phyloP scores from a whole-genome alignment of 1,140 invertebrate species.

The Euwallacea similis region DNA sequence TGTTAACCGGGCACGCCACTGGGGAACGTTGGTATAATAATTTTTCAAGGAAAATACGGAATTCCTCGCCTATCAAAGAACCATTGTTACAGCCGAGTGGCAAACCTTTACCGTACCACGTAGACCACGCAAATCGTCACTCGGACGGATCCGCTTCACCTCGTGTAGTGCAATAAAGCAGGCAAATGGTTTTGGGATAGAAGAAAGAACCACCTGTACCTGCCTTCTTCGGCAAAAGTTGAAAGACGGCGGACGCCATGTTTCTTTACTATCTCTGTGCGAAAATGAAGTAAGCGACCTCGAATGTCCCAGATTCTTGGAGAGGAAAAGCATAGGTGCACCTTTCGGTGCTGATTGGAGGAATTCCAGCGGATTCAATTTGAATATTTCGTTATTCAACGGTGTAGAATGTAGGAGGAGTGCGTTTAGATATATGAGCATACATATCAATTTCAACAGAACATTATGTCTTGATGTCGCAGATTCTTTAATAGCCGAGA shows the following conservation, averaged over 20 bases:
- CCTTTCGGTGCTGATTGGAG: slow-evolving; percentile 24
- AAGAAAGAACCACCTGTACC: too few relatives aligned
- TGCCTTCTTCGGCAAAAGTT: too few relatives aligned
- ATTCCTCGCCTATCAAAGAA: slow-evolving; percentile 13
- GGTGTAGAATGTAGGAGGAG: not conserved
- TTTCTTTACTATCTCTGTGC: slow-evolving; percentile 17
- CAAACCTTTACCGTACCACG: slow-evolving; percentile 20
- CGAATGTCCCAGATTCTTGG: slow-evolving; percentile 33
- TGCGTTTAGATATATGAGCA: not conserved
- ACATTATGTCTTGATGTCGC: too few relatives aligned
- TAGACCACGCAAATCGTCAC: not conserved
- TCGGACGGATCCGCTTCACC: not conserved
- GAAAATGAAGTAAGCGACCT: slow-evolving; percentile 27
- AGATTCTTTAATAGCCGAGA: too few relatives aligned
- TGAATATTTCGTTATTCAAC: not conserved
- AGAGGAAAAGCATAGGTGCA: slow-evolving; percentile 33
- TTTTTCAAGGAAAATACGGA: slow-evolving; percentile 11
- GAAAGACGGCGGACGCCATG: slow-evolving; percentile 6
- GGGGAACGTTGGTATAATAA: not conserved
- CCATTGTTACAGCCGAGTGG: slow-evolving; percentile 11
- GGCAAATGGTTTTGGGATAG: too few relatives aligned
- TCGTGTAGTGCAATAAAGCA: not conserved
- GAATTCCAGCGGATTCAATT: slow-evolving; percentile 18
- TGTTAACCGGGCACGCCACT: slow-evolving; percentile 7
- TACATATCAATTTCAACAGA: not conserved